phyloP scores from a whole-genome alignment of 2,797 vertebrate genomes.

The Phrynocephalus guinanensis region DNA sequence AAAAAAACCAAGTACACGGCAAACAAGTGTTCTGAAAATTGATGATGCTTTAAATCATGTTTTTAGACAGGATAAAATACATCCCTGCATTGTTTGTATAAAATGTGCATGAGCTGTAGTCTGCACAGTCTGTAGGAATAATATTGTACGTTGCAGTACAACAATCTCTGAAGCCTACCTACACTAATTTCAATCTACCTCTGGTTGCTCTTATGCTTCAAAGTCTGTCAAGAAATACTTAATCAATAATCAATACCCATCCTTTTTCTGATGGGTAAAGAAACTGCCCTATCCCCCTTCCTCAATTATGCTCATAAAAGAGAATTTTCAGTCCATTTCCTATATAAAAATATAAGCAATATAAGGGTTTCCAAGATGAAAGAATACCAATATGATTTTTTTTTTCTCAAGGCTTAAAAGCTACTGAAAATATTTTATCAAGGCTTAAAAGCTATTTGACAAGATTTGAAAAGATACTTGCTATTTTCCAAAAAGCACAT shows the following conservation, averaged over 20 bases:
- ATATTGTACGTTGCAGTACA: too few species aligned
- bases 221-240: not conserved
- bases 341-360: not conserved
- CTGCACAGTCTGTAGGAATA: too few species aligned
- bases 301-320: not conserved
- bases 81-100: too few species aligned
- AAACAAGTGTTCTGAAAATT: not conserved
- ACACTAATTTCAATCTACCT: not conserved
- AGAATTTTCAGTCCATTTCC: not conserved
- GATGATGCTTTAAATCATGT: not conserved
- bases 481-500: not conserved
- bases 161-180: too few species aligned
- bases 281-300: not conserved
- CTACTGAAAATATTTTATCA: not conserved
- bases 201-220: not conserved
- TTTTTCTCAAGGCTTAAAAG: not conserved
- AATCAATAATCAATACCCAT: not conserved
- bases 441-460: slow-evolving; percentile 7
- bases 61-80: not conserved
- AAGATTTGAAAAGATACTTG: not conserved
- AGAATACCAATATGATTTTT: not conserved
- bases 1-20: not conserved
- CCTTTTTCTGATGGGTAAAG: not conserved
- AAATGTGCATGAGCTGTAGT: too few species aligned
- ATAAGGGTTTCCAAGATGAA: not conserved